Base-by-base conservation (phyloP, 2,888 invertebrate species). In the Onthophagus sagittarius region DNA sequence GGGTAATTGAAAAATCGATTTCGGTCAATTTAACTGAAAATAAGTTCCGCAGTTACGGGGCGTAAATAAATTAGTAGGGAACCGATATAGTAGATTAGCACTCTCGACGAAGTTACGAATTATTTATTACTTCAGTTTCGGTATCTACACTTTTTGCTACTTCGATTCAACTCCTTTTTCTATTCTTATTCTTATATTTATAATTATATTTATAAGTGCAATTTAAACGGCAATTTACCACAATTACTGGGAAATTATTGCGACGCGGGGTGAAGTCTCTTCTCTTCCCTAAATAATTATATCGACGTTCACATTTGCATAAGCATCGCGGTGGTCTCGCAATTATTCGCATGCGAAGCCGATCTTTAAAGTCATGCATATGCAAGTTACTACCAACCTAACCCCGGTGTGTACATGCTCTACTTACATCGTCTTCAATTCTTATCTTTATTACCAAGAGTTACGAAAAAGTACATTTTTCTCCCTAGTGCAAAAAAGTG, bases 401-500 rank as follows among this genome's bases (percentile, higher is more conserved):
- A 53, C 39, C 39, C 9, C 3, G 23, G 23, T 23, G 39, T 11
- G 39, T 11, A 53, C 11, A 53, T 7, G 39, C 39, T 53, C 39
- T 70, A 70, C 33, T 75, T 73, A 72, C 72, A 71, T 74, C 23
- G 74, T 77, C 75, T 77, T 73, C 75, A 78, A 76, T 76, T 73
- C 74, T 74, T 70, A 23, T 23, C 23, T 23, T 23, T 23, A 23
- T 23, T 23, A 23, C 23, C n/a, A n/a, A n/a, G n/a, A n/a, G n/a
- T n/a, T n/a, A n/a, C n/a, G n/a, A n/a, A n/a, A n/a, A n/a, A n/a
- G n/a, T n/a, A n/a, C n/a, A n/a, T n/a, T n/a, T n/a, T n/a, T n/a
- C n/a, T n/a, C n/a, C n/a, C n/a, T n/a, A n/a, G n/a, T n/a, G n/a
- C n/a, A n/a, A n/a, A n/a, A n/a, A n/a, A n/a, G n/a, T n/a, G n/a